Base-by-base conservation (phyloP, 2,888 invertebrate genomes). In the Azorinus chamasolen region DNA sequence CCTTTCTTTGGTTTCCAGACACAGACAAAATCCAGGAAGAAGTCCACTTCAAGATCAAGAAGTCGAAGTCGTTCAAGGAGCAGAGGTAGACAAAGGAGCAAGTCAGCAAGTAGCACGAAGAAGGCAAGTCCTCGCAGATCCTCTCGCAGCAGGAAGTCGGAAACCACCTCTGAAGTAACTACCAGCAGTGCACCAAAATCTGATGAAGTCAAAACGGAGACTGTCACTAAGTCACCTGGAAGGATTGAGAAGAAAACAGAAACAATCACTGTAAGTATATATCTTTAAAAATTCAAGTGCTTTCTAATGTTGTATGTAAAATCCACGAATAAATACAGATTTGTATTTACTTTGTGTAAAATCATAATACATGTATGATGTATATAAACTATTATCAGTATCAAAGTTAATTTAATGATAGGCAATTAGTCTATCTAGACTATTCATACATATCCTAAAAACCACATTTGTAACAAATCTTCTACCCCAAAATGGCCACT, bases 181-280 rank as follows among this genome's bases (percentile, higher is more conserved):
- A 71, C 63, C 5, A 53, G 46, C 16, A 46, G 41, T 12, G 48
- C 65, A 5, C 73, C 76, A 12, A 51, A 27, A 25, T 24, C 22
- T 18, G 57, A 64, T n/a, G 70, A 69, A 43, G 58, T 55, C 8
- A 73, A 63, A 20, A 80, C 70, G 54, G 80, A 76, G 51, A 70
- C 70, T 46, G 65, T 80, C 1, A 66, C 69, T n/a, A 39, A 69
- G 45, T 73, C 76, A 39, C 76, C 80, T n/a, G 73, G 70, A 22
- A 41, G 65, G 18, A 43, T 43, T 27, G 70, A 73, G 53, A 72
- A 64, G 37, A 72, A 63, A 16, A 73, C 70, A 66, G 80, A 80
- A 50, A 73, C 73, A 18, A 24, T 73, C 18, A 69, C 73, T 16
- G 80, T 80, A 70, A 45, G 59, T 18, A 54, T 18, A 12, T 24